These are phyloP conservation scores for Abramis brama DNA, from an alignment of 2,113 vertebrate species.

Conservation along the genomic window DNA sequence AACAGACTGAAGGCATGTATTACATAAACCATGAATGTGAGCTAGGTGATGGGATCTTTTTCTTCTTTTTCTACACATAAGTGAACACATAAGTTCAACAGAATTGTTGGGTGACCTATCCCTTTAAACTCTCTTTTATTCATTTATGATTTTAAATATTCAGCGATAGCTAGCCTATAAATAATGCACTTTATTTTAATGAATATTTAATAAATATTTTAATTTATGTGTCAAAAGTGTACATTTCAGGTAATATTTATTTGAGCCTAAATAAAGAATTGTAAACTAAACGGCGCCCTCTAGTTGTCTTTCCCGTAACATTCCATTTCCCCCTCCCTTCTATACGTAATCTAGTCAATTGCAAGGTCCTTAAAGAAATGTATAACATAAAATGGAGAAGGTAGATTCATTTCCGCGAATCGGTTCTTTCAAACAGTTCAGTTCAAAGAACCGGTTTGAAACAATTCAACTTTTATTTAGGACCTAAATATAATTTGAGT, in stretches of 20 bases:
- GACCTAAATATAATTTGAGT: not conserved
- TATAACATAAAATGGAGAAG: not conserved
- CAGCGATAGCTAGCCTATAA: not conserved
- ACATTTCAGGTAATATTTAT: not conserved
- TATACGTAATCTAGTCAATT: not conserved
- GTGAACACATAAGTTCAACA: no score
- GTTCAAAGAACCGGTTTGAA: not conserved
- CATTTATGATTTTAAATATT: not conserved
- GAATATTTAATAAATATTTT: not conserved
- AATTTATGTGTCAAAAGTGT: not conserved
- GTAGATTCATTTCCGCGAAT: not conserved
- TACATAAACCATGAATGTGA: not conserved
- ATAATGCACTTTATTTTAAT: not conserved
- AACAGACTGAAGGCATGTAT: not conserved
- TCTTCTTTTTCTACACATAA: not conserved
- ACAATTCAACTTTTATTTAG: not conserved
- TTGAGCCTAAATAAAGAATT: not conserved
- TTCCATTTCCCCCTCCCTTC: not conserved
- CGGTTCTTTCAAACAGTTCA: not conserved
- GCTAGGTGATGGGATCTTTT: not conserved
- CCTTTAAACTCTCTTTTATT: not conserved
- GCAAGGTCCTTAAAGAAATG: slow-evolving; percentile 24
- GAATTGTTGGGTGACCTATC: no score
- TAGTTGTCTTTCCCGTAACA: not conserved
- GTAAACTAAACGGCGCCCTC: not conserved